Base-by-base conservation (phyloP, 2,888 invertebrate species). In the Hydrotaea diabolus region DNA sequence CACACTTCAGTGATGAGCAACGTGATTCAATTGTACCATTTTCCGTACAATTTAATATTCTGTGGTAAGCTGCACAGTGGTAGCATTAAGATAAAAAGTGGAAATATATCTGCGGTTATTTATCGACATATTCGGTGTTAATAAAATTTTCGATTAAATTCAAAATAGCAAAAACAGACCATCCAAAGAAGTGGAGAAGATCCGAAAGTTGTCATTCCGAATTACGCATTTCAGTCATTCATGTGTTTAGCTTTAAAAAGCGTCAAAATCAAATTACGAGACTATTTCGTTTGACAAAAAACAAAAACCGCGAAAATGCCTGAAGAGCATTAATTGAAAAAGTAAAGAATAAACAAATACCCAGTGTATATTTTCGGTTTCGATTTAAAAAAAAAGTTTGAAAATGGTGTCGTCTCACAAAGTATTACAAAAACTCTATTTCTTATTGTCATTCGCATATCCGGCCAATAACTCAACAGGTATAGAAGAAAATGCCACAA, bases 401-500 rank as follows among this genome's bases (percentile, higher is more conserved):
- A 77, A 23, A 17, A 53, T 39, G 43, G 73, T 36, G n/a, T 46
- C 64, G 21, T 39, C n/a, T 17, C 0, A 4, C 8, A 31, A 17
- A 7, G 13, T 21, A 2, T 17, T 85, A 13, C 74, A 80, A 74
- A 86, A 74, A 49, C 11, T 85, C 7, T 73, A 78, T 26, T 43
- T 86, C 0, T 57, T 86, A 4, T 21, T 86, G 21, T 74, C 86
- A 5, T 72, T 86, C 9, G 79, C 73, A 9, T 78, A 76, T 82
- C 79, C 82, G 39, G 66, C 36, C 31, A n/a, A 21, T 39, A 17
- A 49, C n/a, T 5, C n/a, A 19, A 66, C 15, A 83, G 77, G 80
- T 77, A 81, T 49, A n/a, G 49, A n/a, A 49, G n/a, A 4, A 7
- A 49, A 49, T 8, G 2, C 43, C 36, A 39, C 9, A 8, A n/a